Evolutionary conservation across 2,113 vertebrate genomes (phyloP).

Genomic region (Ivindomyrus marchei): DNA sequence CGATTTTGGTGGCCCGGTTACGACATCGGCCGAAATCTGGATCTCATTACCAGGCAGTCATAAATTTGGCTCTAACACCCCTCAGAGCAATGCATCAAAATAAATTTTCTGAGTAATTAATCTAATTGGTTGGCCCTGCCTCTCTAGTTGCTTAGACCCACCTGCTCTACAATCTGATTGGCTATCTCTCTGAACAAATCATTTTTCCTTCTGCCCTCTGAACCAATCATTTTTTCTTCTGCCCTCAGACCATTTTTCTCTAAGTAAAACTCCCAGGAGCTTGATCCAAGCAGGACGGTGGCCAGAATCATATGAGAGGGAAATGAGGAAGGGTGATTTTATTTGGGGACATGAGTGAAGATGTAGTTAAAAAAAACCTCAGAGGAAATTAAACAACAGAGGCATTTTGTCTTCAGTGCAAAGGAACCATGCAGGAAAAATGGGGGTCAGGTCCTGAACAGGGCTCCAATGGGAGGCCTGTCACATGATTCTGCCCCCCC

Average conservation of each 20-base stretch:
- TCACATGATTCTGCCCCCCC: not conserved
- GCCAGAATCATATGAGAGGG: not conserved
- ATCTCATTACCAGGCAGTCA: not conserved
- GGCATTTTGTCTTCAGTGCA: not conserved
- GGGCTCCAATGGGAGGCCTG: not conserved
- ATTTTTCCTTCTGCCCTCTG: too few species aligned
- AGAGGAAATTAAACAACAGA: not conserved
- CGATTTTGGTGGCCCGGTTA: not conserved
- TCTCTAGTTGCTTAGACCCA: too few species aligned
- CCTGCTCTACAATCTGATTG: too few species aligned
- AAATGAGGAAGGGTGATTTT: not conserved
- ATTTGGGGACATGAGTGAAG: not conserved
- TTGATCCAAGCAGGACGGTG: not conserved
- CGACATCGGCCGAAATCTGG: not conserved
- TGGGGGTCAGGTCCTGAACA: not conserved
- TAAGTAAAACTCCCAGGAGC: too few species aligned
- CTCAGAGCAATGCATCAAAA: not conserved
- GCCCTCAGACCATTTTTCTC: too few species aligned
- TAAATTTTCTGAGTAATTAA: not conserved
- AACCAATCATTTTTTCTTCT: too few species aligned
- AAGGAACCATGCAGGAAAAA: not conserved
- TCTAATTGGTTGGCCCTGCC: not conserved
- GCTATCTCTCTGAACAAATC: too few species aligned
- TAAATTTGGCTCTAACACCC: not conserved
- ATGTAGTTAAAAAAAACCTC: not conserved